phyloP scores from a whole-genome alignment of 1,140 invertebrate genomes.

The Listronotus bonariensis region DNA sequence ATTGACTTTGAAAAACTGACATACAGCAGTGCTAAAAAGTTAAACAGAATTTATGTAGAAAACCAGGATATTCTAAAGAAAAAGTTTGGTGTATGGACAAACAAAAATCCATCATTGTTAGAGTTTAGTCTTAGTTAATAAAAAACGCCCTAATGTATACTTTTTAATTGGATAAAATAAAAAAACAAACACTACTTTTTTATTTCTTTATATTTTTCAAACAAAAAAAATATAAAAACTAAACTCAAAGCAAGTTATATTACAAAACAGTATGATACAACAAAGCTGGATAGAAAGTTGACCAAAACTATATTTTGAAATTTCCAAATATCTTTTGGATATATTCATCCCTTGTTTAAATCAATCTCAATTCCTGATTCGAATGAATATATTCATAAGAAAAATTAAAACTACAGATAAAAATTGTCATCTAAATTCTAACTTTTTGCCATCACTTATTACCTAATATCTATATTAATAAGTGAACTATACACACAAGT shows the following conservation, averaged over 20 bases:
- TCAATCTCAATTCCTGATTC: too few species aligned
- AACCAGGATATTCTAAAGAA: constrained; percentile 59
- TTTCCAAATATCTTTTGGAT: neutral
- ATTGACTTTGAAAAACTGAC: constrained; percentile 47
- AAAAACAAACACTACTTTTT: neutral
- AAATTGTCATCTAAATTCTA: too few species aligned
- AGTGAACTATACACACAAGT: too few species aligned
- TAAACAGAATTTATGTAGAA: constrained; percentile 55
- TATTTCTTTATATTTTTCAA: constrained; percentile 10
- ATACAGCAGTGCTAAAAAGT: constrained; percentile 60
- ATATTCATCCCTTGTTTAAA: too few species aligned
- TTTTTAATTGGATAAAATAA: too few species aligned
- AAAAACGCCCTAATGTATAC: too few species aligned
- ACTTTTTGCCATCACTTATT: too few species aligned
- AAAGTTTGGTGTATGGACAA: constrained; percentile 62
- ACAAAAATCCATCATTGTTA: constrained; percentile 58
- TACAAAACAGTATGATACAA: neutral
- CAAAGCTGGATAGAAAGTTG: too few species aligned
- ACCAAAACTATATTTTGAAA: neutral
- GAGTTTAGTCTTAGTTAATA: constrained; percentile 44
- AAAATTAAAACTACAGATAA: too few species aligned
- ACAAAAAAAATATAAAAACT: constrained; percentile 14
- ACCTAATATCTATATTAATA: too few species aligned
- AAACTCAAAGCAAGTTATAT: constrained; percentile 2
- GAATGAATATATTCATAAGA: too few species aligned